A percentile compares a stretch with the other conserved stretches of the same genome.
Evolutionary conservation across 1,140 invertebrate genomes (phyloP).

Genomic region (Arctopsyche grandis): DNA sequence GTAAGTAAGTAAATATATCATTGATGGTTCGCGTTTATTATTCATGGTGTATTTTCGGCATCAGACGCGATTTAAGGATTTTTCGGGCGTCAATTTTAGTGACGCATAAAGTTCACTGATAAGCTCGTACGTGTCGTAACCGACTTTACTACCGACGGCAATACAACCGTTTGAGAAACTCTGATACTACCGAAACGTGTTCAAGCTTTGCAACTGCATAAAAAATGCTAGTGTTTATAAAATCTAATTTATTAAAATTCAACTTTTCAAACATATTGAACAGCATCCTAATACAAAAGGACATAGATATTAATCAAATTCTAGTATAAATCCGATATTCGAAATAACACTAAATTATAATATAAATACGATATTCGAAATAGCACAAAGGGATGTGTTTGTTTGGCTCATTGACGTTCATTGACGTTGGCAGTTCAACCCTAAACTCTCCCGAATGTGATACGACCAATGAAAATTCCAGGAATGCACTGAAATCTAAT

Average conservation of each 20-base stretch:
- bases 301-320: too few species aligned
- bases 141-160: not conserved
- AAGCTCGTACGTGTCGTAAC: slow-evolving; percentile 22
- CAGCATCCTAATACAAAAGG: too few species aligned
- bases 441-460: slow-evolving; percentile 7
- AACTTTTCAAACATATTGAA: too few species aligned
- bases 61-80: slow-evolving; percentile 7
- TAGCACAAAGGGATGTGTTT: too few species aligned
- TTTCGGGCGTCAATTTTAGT: slow-evolving; percentile 17
- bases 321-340: too few species aligned
- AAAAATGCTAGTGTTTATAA: too few species aligned
- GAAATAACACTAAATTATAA: too few species aligned
- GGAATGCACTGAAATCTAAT: slow-evolving; percentile 1
- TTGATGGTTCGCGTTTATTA: not conserved
- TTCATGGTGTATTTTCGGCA: slow-evolving; percentile 8
- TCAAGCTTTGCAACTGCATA: too few species aligned
- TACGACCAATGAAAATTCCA: slow-evolving; percentile 23
- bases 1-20: not conserved
- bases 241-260: too few species aligned
- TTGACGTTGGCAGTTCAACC: slow-evolving; percentile 7
- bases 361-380: too few species aligned
- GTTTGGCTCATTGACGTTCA: not conserved
- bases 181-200: not conserved
- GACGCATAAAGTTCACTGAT: slow-evolving; percentile 15
- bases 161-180: slow-evolving; percentile 21